phyloP scores from a whole-genome alignment of 2,888 invertebrate genomes.

The Sesia bembeciformis region DNA sequence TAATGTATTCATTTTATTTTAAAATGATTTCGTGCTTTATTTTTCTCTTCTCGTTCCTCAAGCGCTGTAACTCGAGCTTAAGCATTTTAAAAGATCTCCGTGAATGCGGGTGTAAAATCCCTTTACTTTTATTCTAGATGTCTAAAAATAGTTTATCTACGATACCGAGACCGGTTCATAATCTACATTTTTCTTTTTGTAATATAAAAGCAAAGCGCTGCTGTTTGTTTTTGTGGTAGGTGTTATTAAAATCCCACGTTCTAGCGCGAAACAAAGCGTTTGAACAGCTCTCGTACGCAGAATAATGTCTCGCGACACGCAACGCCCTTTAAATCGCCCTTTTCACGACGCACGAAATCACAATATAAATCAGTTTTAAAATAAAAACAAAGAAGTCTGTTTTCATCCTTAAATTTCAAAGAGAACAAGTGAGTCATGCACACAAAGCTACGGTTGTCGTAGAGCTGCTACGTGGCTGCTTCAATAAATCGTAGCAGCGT shows the following conservation, averaged over 20 bases:
- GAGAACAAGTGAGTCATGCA: conserved; percentile 22
- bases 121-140: no score
- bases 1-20: no score
- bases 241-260: neutral
- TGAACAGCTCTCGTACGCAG: conserved; percentile 22
- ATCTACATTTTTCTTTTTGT: no score
- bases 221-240: neutral
- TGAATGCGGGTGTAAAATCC: no score
- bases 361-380: conserved; percentile 19
- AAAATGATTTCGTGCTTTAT: no score
- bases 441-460: conserved; percentile 24
- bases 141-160: no score
- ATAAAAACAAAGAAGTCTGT: conserved; percentile 12
- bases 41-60: no score
- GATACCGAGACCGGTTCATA: no score
- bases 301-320: conserved; percentile 37
- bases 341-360: conserved; percentile 10
- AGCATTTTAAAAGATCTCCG: no score
- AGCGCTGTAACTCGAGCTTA: no score
- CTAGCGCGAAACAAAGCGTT: conserved; percentile 8
- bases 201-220: no score
- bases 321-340: conserved; percentile 9
- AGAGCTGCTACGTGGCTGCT: conserved; percentile 25
- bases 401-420: conserved; percentile 11
- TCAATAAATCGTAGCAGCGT: conserved; percentile 29